Percentiles rank a stretch among this genome's conserved stretches.
Conservation (phyloP, 2,888 invertebrate genomes). For the Drosophila pegasa region DNA sequence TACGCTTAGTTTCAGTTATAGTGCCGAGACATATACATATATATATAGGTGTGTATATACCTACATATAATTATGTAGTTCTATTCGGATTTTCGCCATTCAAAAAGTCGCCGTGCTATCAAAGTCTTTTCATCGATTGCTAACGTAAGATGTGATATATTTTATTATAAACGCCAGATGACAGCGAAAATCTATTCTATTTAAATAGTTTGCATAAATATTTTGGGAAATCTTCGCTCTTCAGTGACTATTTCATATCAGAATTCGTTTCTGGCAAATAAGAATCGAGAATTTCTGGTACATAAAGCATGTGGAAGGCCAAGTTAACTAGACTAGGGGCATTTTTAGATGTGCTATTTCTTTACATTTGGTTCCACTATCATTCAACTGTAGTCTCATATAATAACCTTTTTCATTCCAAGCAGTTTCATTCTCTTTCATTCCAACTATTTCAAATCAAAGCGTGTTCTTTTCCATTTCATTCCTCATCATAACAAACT, state of each 20-base stretch:
- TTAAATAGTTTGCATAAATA: constrained; percentile 5
- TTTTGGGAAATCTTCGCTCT: too few relatives aligned
- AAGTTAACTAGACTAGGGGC: background rate
- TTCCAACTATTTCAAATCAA: background rate
- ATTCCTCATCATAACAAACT: background rate
- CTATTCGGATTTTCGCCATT: constrained; percentile 15
- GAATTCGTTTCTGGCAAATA: background rate
- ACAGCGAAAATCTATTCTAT: background rate
- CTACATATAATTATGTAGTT: background rate
- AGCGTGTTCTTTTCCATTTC: background rate
- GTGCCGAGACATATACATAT: constrained; percentile 8
- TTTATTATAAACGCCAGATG: background rate
- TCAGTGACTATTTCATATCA: background rate
- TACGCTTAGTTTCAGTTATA: constrained; percentile 53
- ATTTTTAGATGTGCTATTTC: background rate
- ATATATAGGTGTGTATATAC: background rate
- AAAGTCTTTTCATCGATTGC: constrained; percentile 14
- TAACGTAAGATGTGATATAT: background rate
- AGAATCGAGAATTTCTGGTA: background rate
- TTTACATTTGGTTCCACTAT: background rate
- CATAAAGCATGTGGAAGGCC: too few relatives aligned
- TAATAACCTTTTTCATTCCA: background rate
- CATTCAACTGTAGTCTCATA: background rate
- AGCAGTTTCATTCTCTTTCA: too few relatives aligned
- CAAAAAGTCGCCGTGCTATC: constrained; percentile 4